Evolutionary conservation across 2,797 vertebrate species (phyloP).

Genomic region (Rhincodon typus): DNA sequence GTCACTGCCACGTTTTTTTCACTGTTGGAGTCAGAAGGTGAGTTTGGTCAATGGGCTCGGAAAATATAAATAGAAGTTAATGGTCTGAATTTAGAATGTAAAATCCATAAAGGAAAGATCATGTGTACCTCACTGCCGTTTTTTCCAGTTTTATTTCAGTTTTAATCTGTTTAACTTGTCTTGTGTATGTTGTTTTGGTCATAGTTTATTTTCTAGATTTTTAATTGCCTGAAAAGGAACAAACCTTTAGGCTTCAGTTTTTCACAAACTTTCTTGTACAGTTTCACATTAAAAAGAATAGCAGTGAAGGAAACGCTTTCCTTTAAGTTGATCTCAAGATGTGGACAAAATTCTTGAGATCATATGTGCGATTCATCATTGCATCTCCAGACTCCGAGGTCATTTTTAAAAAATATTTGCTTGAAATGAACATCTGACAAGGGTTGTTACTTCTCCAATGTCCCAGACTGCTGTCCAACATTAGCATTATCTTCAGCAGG

Average conservation of each 20-base stretch:
- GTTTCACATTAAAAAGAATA: background rate
- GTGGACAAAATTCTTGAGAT: background rate
- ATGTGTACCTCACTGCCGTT: no score
- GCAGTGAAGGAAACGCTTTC: background rate
- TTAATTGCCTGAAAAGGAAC: background rate
- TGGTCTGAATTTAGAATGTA: background rate
- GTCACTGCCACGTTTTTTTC: background rate
- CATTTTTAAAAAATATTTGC: background rate
- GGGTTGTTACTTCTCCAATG: background rate
- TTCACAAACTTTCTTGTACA: background rate
- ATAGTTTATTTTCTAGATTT: background rate
- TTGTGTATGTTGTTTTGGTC: no score
- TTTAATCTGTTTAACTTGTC: no score
- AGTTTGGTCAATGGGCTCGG: background rate
- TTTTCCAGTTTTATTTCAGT: background rate
- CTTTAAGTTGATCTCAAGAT: background rate
- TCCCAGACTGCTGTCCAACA: background rate
- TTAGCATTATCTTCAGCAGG: background rate
- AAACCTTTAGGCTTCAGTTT: background rate
- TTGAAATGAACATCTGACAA: background rate
- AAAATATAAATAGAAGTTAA: background rate
- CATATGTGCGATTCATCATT: background rate
- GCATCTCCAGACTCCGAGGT: background rate
- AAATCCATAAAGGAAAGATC: background rate
- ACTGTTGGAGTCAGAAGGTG: background rate